Conservation (phyloP, 2,797 vertebrate species). For the Pteronotus mesoamericanus region DNA sequence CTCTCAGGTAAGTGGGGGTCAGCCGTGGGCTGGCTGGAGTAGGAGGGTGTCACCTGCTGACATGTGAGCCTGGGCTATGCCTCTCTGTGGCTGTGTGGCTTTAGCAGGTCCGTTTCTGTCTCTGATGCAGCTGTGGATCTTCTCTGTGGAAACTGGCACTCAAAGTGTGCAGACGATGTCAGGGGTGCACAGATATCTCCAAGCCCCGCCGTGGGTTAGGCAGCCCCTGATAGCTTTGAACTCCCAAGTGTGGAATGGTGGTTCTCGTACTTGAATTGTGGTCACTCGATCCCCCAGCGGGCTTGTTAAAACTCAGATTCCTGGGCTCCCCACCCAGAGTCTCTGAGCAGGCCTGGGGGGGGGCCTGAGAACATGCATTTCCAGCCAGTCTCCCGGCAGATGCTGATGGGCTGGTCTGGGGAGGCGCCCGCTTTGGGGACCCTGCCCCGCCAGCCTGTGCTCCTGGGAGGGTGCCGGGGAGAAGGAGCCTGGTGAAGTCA, state of each 20-base stretch:
- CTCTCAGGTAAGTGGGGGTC: conserved; percentile 72
- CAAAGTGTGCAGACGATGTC: not conserved
- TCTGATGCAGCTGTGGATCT: not conserved
- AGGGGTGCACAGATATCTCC: not conserved
- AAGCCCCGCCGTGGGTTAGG: not conserved
- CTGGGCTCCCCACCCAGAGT: not conserved
- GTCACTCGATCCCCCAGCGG: rapidly evolving
- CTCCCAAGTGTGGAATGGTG: too few relatives aligned
- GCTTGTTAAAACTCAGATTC: not conserved
- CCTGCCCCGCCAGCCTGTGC: not conserved
- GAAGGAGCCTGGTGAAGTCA: not conserved
- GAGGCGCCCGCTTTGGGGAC: not conserved
- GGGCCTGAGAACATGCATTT: not conserved
- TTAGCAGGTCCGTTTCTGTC: not conserved
- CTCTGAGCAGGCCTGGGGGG: not conserved
- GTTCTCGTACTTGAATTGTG: not conserved
- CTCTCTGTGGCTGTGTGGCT: not conserved
- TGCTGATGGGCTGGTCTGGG: not conserved
- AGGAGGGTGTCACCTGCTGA: not conserved
- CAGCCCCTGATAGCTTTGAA: not conserved
- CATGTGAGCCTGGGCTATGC: not conserved
- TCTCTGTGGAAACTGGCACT: not conserved
- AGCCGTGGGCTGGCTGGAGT: not conserved
- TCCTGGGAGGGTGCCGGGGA: not conserved
- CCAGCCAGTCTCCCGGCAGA: not conserved